Percentiles rank a stretch among this genome's conserved stretches.
Evolutionary conservation across 1,140 invertebrate genomes (phyloP).

Genomic region (Maniola jurtina): DNA sequence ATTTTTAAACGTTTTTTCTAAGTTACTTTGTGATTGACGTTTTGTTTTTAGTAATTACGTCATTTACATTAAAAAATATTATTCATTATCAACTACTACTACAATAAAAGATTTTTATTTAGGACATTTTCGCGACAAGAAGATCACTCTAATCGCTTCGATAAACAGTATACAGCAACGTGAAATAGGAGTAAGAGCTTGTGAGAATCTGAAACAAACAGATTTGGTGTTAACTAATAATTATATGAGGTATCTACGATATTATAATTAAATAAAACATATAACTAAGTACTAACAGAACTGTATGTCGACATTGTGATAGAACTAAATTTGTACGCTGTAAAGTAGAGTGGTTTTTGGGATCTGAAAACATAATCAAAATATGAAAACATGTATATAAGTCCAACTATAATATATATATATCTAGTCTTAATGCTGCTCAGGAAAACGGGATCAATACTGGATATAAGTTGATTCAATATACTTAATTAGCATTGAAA

Average conservation of each 20-base stretch:
- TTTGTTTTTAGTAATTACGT: too few species aligned
- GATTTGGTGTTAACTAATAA: conserved; percentile 2
- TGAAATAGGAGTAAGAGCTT: conserved; percentile 63
- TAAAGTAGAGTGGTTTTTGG: conserved; percentile 66
- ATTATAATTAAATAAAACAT: conserved; percentile 3
- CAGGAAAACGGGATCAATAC: too few species aligned
- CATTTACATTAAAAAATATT: too few species aligned
- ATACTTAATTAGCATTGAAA: too few species aligned
- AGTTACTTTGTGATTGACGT: too few species aligned
- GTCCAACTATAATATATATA: too few species aligned
- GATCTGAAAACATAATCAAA: conserved; percentile 47
- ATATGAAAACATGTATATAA: not conserved
- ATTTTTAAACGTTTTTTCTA: too few species aligned
- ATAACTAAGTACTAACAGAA: conserved; percentile 53
- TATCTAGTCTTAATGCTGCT: too few species aligned
- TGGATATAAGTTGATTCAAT: too few species aligned
- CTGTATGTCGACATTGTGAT: conserved; percentile 65
- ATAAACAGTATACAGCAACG: conserved; percentile 56
- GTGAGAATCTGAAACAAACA: conserved; percentile 62
- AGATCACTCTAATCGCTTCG: conserved; percentile 33
- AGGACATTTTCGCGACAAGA: too few species aligned
- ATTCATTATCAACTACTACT: too few species aligned
- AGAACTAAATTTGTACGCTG: conserved; percentile 57
- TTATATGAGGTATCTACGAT: not conserved
- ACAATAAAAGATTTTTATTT: too few species aligned